Percentiles rank a stretch among this genome's conserved stretches.
phyloP scores from a whole-genome alignment of 1,140 invertebrate genomes.

The Berghia stephanieae region DNA sequence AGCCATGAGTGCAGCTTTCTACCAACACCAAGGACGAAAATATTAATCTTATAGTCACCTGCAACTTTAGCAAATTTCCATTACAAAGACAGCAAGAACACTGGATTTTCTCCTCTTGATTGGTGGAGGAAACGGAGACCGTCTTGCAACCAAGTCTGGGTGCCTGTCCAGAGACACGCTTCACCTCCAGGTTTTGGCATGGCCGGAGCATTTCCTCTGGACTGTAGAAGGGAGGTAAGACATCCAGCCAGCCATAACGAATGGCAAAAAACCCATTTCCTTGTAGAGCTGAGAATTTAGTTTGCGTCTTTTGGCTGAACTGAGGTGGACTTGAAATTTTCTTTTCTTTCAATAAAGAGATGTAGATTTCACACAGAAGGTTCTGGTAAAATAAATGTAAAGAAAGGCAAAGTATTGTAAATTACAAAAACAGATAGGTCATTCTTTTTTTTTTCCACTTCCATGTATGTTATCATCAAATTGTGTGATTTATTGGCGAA shows the following conservation, averaged over 20 bases:
- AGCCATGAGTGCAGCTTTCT: too few species aligned
- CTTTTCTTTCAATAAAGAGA: conserved; percentile 25
- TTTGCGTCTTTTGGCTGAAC: too few species aligned
- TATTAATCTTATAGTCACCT: too few species aligned
- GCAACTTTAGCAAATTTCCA: conserved; percentile 42
- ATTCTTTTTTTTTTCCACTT: too few species aligned
- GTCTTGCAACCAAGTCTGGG: conserved; percentile 9
- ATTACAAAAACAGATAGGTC: too few species aligned
- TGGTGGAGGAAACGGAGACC: neutral
- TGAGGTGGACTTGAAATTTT: conserved; percentile 2
- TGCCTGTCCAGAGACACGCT: conserved; percentile 16
- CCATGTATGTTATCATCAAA: too few species aligned
- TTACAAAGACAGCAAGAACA: conserved; percentile 41
- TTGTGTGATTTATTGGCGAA: too few species aligned
- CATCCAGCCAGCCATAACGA: conserved; percentile 42
- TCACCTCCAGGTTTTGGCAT: conserved; percentile 32
- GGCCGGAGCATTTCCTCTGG: conserved; percentile 23
- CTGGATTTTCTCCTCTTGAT: neutral
- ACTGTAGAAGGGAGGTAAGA: conserved; percentile 40
- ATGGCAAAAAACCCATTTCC: conserved; percentile 41
- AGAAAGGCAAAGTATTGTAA: too few species aligned
- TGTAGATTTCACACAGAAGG: conserved; percentile 40
- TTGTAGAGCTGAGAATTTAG: too few species aligned
- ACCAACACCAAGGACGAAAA: too few species aligned
- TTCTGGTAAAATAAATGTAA: conserved; percentile 23